Conservation (phyloP, 1,140 invertebrate genomes). For the Drosophila trapezifrons region DNA sequence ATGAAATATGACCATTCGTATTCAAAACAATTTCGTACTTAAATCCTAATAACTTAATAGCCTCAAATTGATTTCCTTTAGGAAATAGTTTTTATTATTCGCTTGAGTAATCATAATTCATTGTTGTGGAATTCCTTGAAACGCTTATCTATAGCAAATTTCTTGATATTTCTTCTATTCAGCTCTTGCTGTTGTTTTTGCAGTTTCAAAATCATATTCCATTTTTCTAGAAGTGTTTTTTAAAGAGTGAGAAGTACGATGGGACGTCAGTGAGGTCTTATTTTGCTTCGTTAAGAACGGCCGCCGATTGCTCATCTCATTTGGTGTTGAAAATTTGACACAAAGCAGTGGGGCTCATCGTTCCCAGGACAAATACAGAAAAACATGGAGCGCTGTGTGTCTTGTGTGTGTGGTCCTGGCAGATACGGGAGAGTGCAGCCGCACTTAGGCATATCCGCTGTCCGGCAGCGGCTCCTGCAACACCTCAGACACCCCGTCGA, state of each 20-base stretch:
- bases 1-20: no score
- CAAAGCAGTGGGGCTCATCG: not conserved
- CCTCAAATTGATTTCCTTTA: no score
- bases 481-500: conserved; percentile 55
- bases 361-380: not conserved
- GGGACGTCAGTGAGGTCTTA: not conserved
- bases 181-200: no score
- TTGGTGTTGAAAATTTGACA: conserved; percentile 1
- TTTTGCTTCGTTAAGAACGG: not conserved
- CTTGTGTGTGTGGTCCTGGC: conserved; percentile 17
- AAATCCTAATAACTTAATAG: no score
- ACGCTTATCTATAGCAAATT: no score
- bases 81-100: no score
- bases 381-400: not conserved
- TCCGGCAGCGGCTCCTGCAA: conserved; percentile 7
- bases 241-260: not conserved
- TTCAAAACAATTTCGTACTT: no score
- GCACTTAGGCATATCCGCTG: conserved; percentile 12
- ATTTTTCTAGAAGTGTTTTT: not conserved
- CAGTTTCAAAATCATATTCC: not conserved
- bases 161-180: no score
- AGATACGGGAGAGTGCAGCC: not conserved
- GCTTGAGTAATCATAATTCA: not conserved
- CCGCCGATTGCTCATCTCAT: not conserved
- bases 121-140: not conserved